Percentiles rank a stretch among this genome's conserved stretches.
Evolutionary conservation across 2,888 invertebrate species (phyloP).

Genomic region (Drosophila rubida): DNA sequence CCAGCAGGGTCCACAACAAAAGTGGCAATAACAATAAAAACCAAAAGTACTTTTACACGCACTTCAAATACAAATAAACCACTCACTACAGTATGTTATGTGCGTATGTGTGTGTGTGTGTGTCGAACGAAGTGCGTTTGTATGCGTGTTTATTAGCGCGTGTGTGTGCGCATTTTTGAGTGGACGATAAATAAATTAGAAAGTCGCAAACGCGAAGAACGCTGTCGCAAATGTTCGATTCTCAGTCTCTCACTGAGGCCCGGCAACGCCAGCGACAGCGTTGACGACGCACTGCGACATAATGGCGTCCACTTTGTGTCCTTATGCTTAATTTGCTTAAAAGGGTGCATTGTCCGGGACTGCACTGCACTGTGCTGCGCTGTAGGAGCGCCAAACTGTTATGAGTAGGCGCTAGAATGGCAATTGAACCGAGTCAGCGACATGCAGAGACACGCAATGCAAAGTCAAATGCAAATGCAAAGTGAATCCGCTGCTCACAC

Average conservation of each 20-base stretch:
- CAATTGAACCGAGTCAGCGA: conserved; percentile 43
- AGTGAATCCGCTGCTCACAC: conserved; percentile 13
- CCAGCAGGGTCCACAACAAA: conserved; percentile 36
- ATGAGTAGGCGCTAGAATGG: conserved; percentile 44
- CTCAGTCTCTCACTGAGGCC: conserved; percentile 12
- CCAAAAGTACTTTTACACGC: conserved; percentile 69
- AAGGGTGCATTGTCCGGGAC: conserved; percentile 63
- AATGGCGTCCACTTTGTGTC: conserved; percentile 82
- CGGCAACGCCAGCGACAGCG: not conserved
- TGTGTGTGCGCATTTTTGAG: conserved; percentile 59
- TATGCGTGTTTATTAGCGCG: conserved; percentile 54
- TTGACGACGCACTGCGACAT: conserved; percentile 75
- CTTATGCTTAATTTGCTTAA: conserved; percentile 83
- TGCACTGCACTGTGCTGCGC: conserved; percentile 32
- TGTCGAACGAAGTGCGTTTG: conserved; percentile 17
- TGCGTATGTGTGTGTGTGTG: conserved; percentile 10
- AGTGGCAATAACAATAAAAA: conserved; percentile 62
- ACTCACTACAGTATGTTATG: conserved; percentile 25
- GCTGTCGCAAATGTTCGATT: conserved; percentile 48
- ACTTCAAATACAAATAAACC: conserved; percentile 70
- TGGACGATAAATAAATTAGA: conserved; percentile 77
- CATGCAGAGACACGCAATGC: conserved; percentile 63
- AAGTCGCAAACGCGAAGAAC: conserved; percentile 69
- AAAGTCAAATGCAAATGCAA: conserved; percentile 46
- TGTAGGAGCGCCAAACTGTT: conserved; percentile 50